Base-by-base conservation (phyloP, 2,888 invertebrate genomes). In the Lampropteryx suffumata region DNA sequence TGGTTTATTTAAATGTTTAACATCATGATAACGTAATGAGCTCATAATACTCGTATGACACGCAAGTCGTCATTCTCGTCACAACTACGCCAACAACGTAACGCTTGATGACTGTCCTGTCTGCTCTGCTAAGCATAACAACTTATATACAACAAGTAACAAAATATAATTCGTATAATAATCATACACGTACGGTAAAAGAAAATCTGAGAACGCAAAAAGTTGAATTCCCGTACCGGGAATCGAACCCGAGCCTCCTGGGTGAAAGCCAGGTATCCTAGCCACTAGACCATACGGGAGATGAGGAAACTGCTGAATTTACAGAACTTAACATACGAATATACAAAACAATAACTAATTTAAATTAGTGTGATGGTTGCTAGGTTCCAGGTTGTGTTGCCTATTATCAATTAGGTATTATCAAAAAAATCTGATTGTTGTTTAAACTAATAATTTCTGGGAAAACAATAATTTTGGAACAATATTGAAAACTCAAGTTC, bases 161-260 rank as follows among this genome's bases (percentile, higher is more conserved):
- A 39, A 27, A 33, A 27, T 34, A 26, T 14, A 14, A 32, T 3
- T 37, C 17, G 6, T 11, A 36, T 24, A 2, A 7, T 17, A 24
- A 14, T n/a, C 10, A 14, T 21, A 11, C 6, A 12, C 0, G 0
- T 10, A 8, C 17, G 2, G 17, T 12, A 36, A 29, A 33, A n/a
- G 1, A 26, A 27, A 14, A 28, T 37, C 14, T 7, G 2, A 17
- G 12, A 36, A 1, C 3, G 30, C 37, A 52, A 52, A 52, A 52
- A 43, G 46, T 5, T 2, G 0, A 0, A 11, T 92, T 92, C 92
- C 92, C 92, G 91, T 92, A 92, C 92, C 92, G 92, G 92, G 92
- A 93, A 93, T 93, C 92, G 93, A 93, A 93, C 92, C 92, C 92
- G 92, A 92, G 93, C 93, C 93, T 93, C 92, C 92, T 92, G 92